phyloP scores from a whole-genome alignment of 2,113 vertebrate genomes.

The Engraulis encrasicolus region DNA sequence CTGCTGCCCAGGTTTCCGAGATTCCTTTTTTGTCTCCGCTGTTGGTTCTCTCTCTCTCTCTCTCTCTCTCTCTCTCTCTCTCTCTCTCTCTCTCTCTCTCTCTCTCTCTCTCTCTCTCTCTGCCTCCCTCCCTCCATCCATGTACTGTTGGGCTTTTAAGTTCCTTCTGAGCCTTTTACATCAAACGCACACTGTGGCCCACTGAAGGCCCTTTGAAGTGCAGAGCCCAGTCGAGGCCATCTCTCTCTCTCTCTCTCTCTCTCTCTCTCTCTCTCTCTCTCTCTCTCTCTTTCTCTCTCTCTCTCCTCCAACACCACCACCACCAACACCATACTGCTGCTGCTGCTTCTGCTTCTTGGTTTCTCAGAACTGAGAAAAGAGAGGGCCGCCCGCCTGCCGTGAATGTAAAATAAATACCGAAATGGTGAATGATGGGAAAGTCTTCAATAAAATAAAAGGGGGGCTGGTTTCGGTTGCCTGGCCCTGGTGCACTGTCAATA shows the following conservation, averaged over 20 bases:
- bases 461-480: neutral
- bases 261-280: too few relatives aligned
- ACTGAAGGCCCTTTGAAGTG: slow-evolving; percentile 75
- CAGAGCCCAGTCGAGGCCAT: slow-evolving; percentile 55
- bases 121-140: slow-evolving; percentile 40
- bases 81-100: slow-evolving; percentile 52
- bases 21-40: neutral
- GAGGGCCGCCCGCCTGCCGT: slow-evolving; percentile 40
- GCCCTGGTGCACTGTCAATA: too few relatives aligned
- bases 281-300: too few relatives aligned
- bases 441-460: neutral
- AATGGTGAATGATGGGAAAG: slow-evolving; percentile 17
- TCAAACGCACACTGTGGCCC: slow-evolving; percentile 69
- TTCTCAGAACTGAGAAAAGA: slow-evolving; percentile 44
- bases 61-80: slow-evolving; percentile 43
- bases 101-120: slow-evolving; percentile 52
- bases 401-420: slow-evolving; percentile 2
- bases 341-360: too few relatives aligned
- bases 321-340: too few relatives aligned
- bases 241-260: too few relatives aligned
- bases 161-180: slow-evolving; percentile 78
- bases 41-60: slow-evolving; percentile 53
- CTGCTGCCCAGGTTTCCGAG: neutral
- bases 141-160: slow-evolving; percentile 73
- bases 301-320: too few relatives aligned